Evolutionary conservation across 1,140 invertebrate genomes (phyloP).

Genomic region (Drosophila nasuta): DNA sequence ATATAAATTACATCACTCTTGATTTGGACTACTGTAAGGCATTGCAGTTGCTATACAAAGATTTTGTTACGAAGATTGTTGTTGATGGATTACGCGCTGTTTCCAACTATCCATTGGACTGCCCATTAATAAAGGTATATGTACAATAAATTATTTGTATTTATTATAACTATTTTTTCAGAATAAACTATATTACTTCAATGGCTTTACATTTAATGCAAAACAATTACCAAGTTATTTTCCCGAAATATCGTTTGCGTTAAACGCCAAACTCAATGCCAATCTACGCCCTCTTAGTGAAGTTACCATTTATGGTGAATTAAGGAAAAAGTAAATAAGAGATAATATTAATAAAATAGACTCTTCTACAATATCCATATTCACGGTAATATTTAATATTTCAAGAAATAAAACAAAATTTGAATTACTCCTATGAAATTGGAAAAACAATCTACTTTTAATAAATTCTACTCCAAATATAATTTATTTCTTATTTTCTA

Average conservation of each 20-base stretch:
- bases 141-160: background rate
- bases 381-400: too few relatives aligned
- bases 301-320: background rate
- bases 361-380: too few relatives aligned
- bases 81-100: background rate
- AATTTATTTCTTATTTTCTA: too few relatives aligned
- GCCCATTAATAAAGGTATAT: background rate
- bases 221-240: background rate
- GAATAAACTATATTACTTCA: background rate
- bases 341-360: too few relatives aligned
- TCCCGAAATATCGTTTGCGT: background rate
- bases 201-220: background rate
- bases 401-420: too few relatives aligned
- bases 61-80: background rate
- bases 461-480: too few relatives aligned
- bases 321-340: background rate
- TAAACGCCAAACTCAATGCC: background rate
- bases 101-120: background rate
- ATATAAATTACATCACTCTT: background rate
- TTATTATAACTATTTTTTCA: background rate
- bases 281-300: background rate
- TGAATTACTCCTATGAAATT: too few relatives aligned
- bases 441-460: too few relatives aligned
- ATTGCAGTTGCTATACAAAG: background rate
- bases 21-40: background rate